Evolutionary conservation across 2,113 vertebrate species (phyloP).

Genomic region (Hoplias malabaricus): DNA sequence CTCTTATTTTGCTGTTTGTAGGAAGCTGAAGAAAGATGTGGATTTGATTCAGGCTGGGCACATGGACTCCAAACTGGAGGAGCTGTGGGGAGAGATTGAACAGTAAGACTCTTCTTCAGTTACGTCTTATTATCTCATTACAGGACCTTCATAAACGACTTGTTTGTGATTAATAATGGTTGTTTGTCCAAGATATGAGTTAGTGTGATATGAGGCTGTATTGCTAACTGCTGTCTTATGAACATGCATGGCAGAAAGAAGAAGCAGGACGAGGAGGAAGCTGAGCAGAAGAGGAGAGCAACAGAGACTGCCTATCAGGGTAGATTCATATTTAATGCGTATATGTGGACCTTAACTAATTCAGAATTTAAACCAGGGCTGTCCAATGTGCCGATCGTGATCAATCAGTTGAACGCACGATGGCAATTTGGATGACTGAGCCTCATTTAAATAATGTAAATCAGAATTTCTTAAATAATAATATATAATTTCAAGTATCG

Average conservation of each 20-base stretch:
- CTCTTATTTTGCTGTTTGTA: conserved; percentile 51
- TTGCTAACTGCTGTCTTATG: neutral
- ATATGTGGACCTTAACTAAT: no score
- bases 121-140: neutral
- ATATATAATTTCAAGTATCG: no score
- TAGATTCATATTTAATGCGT: conserved; percentile 52
- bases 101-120: conserved; percentile 69
- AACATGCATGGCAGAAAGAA: conserved; percentile 80
- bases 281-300: conserved; percentile 92
- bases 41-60: conserved; percentile 94
- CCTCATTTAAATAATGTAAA: no score
- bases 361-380: no score
- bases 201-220: neutral
- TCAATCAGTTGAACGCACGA: no score
- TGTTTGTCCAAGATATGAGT: neutral
- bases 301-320: conserved; percentile 95
- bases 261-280: conserved; percentile 94
- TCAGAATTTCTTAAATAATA: no score
- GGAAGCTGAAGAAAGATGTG: conserved; percentile 94
- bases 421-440: no score
- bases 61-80: conserved; percentile 92
- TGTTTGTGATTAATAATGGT: neutral
- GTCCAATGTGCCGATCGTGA: no score
- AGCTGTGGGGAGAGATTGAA: conserved; percentile 89
- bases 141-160: neutral